phyloP scores from a whole-genome alignment of 1,140 invertebrate genomes.

The Drosophila nikananu region DNA sequence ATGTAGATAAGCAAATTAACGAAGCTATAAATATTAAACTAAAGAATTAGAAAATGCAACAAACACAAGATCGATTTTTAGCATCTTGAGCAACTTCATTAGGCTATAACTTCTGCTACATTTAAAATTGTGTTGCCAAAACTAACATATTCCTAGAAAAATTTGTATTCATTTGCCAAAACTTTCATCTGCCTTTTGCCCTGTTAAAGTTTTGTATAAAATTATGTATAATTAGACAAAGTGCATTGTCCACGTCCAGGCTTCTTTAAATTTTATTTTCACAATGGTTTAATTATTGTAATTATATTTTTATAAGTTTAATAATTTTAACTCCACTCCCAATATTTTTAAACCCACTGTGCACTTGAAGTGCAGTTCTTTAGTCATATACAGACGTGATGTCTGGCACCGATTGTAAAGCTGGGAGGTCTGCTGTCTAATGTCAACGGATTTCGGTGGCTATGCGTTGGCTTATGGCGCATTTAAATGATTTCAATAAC shows the following conservation, averaged over 20 bases:
- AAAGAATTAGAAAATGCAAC: background rate
- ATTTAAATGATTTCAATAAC: conserved; percentile 77
- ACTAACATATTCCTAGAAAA: no score
- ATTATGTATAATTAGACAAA: background rate
- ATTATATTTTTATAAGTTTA: background rate
- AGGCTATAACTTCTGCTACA: no score
- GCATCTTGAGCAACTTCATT: no score
- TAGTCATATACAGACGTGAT: conserved; percentile 27
- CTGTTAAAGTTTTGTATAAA: background rate
- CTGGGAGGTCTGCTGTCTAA: conserved; percentile 7
- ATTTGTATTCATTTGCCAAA: no score
- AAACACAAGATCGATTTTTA: background rate
- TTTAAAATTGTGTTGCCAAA: no score
- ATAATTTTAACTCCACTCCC: background rate
- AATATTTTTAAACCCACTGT: conserved; percentile 9
- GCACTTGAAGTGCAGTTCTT: conserved; percentile 22
- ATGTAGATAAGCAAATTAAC: background rate
- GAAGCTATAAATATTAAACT: background rate
- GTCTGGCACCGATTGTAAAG: conserved; percentile 27
- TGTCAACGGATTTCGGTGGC: conserved; percentile 51
- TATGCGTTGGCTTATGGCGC: conserved; percentile 38
- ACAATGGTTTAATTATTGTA: background rate
- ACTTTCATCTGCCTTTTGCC: no score
- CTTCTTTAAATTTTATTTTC: background rate
- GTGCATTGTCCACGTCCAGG: background rate